Evolutionary conservation across 2,888 invertebrate species (phyloP).

Genomic region (Cephus sareptanus): DNA sequence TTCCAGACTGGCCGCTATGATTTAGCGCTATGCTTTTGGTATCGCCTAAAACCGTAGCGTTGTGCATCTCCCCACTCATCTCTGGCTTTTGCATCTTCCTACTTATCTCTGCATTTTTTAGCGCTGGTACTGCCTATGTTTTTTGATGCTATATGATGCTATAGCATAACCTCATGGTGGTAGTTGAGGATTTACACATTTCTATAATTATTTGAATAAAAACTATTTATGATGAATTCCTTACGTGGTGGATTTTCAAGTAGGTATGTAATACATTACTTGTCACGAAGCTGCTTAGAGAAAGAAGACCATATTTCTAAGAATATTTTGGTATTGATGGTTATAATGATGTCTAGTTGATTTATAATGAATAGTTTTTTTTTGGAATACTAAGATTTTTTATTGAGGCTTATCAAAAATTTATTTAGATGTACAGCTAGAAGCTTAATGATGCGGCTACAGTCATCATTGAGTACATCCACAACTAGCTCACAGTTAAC

Average conservation of each 20-base stretch:
- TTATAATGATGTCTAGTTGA: not conserved
- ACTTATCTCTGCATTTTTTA: too few relatives aligned
- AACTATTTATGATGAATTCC: slow-evolving; percentile 36
- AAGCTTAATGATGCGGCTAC: slow-evolving; percentile 22
- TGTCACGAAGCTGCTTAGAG: not conserved
- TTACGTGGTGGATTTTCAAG: slow-evolving; percentile 29
- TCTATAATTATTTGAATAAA: not conserved
- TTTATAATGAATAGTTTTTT: not conserved
- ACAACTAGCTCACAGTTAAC: slow-evolving; percentile 9
- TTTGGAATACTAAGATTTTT: not conserved
- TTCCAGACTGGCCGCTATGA: too few relatives aligned
- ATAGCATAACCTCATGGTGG: not conserved
- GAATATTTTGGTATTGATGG: not conserved
- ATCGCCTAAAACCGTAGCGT: too few relatives aligned
- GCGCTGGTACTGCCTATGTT: not conserved
- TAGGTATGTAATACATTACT: slow-evolving; percentile 25
- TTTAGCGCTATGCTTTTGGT: too few relatives aligned
- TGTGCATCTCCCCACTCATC: too few relatives aligned
- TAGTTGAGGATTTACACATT: not conserved
- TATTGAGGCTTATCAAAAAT: not conserved
- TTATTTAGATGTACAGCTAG: slow-evolving; percentile 19
- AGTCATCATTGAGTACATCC: slow-evolving; percentile 15
- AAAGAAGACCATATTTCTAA: not conserved
- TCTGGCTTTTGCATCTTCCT: too few relatives aligned
- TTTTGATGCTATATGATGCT: not conserved